Conservation (phyloP, 2,888 invertebrate species). For the Euphydryas editha region DNA sequence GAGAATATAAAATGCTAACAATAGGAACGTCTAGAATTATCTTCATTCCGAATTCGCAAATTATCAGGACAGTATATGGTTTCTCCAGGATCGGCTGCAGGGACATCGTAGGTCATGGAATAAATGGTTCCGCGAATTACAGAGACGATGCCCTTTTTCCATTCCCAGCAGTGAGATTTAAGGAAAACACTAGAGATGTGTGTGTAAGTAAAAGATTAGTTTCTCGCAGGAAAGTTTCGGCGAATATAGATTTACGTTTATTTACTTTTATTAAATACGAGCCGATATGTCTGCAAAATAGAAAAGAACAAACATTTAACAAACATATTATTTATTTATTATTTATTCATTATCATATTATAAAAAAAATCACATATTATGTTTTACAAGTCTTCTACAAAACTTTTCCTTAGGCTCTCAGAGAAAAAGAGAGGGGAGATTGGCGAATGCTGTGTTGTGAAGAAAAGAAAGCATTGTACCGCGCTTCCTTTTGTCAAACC, state of each 20-base stretch:
- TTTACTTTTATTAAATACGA: too few species aligned
- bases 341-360: too few species aligned
- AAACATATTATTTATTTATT: too few species aligned
- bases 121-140: slow-evolving; percentile 84
- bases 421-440: slow-evolving; percentile 96
- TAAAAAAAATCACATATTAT: too few species aligned
- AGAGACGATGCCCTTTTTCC: slow-evolving; percentile 84
- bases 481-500: slow-evolving; percentile 96
- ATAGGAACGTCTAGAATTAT: background rate
- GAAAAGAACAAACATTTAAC: too few species aligned
- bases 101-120: slow-evolving; percentile 86
- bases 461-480: slow-evolving; percentile 96
- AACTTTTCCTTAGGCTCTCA: slow-evolving; percentile 83
- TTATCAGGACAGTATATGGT: slow-evolving; percentile 53
- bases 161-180: slow-evolving; percentile 85
- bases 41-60: slow-evolving; percentile 28
- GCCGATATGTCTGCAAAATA: too few species aligned
- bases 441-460: slow-evolving; percentile 95
- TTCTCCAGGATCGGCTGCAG: slow-evolving; percentile 82
- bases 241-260: too few species aligned
- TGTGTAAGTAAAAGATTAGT: slow-evolving; percentile 61
- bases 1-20: slow-evolving; percentile 15
- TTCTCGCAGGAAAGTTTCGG: too few species aligned
- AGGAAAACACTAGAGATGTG: slow-evolving; percentile 84
- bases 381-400: too few species aligned